Evolutionary conservation across 1,140 invertebrate genomes (phyloP), one percentile per base, ranked within the genome.

Genomic region (Drosophila sp.): DNA sequence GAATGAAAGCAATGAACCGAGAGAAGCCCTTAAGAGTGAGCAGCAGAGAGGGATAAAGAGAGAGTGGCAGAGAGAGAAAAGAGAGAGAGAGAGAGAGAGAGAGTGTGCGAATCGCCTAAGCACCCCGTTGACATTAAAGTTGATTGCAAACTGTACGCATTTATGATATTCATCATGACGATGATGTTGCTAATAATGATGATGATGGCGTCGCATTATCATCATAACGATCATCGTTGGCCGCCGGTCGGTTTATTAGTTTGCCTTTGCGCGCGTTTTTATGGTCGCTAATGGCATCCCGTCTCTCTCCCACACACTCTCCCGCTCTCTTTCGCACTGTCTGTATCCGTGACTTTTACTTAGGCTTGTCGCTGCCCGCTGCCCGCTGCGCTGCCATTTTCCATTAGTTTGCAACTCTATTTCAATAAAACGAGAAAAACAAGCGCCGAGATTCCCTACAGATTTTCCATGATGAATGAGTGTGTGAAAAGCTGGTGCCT

Each of bases 121-220:
- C 75, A 78, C 71, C 77, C 64, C 75, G 70, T 77, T 67, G 70
- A 61, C 80, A 83, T 83, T 84, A 77, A 83, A 84, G 77, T 83
- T 83, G 80, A 83, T 83, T 84, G 81, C 80, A 84, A 83, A 83
- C 80, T 83, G 80, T 83, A 83, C 80, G 80, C 80, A 80, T 84
- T 83, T 83, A 67, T 66, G 65, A 72, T 59, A 41, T 56, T 43
- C 38, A 62, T 64, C 48, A 54, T 41, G 13, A 65, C 45, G 34
- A 36, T 45, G 50, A 38, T 62, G 36, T 21, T 64, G 27, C 7
- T 25, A 38, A 51, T 45, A 41, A 16, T 25, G 40, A 56, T 53
- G 25, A 48, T 38, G 25, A 63, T 72, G 72, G 54, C 65, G 72
- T 71, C 74, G 78, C 71, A 87, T 78, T 81, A 86, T 86, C 78